Percentiles rank a stretch among this genome's conserved stretches.
Evolutionary conservation across 2,113 vertebrate genomes (phyloP).

Genomic region (Okapia johnstoni): DNA sequence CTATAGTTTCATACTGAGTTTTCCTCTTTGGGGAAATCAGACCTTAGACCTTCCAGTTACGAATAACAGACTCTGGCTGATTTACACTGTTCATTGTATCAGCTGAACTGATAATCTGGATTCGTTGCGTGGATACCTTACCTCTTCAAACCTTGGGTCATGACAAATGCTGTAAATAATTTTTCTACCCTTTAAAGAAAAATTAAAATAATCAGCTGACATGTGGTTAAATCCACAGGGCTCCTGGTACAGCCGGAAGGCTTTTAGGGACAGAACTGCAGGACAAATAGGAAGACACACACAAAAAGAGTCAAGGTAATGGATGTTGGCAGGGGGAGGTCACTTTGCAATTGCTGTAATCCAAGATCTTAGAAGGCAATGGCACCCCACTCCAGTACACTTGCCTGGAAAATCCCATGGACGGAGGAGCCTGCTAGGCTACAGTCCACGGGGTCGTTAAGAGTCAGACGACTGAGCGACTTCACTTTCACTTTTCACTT

Average conservation of each 20-base stretch:
- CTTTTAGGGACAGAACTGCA: background rate
- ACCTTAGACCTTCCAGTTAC: background rate
- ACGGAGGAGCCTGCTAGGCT: background rate
- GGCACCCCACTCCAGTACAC: background rate
- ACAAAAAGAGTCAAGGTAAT: background rate
- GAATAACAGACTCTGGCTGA: background rate
- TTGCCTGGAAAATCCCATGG: background rate
- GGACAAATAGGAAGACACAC: background rate
- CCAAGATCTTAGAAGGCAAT: background rate
- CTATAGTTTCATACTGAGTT: background rate
- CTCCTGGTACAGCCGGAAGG: background rate
- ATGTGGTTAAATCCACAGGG: background rate
- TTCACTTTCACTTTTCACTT: too few species aligned
- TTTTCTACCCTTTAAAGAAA: background rate
- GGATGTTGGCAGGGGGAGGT: background rate
- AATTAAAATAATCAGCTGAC: background rate
- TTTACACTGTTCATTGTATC: background rate
- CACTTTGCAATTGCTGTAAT: background rate
- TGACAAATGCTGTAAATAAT: background rate
- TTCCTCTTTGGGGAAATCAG: background rate
- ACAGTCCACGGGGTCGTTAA: fast-evolving
- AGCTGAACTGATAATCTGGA: background rate
- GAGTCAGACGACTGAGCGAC: too few species aligned
- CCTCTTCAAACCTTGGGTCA: background rate
- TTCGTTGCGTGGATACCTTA: background rate